Evolutionary conservation across 2,113 vertebrate genomes (phyloP).

Genomic region (Rhinopomastus cyanomelas): DNA sequence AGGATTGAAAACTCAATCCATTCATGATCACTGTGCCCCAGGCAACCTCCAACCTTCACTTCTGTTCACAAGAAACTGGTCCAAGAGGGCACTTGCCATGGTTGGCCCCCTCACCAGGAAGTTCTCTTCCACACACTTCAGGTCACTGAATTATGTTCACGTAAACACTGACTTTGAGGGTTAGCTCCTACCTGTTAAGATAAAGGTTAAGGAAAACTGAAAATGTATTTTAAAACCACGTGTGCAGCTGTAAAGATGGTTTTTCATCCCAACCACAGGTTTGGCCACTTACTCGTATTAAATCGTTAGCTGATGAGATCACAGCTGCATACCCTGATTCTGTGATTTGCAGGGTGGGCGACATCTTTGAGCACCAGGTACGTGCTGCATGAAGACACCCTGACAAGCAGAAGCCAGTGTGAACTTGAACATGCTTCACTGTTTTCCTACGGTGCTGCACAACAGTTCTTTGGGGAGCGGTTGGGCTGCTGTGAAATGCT

Average conservation of each 20-base stretch:
- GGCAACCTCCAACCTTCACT: no score
- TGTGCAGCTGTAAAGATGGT: background rate
- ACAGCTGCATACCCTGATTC: background rate
- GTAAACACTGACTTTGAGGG: background rate
- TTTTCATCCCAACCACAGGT: background rate
- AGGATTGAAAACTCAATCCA: no score
- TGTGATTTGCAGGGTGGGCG: no score
- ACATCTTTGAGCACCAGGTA: no score
- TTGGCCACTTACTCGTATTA: background rate
- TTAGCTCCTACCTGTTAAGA: background rate
- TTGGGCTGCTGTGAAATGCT: background rate
- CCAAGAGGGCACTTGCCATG: no score
- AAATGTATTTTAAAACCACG: background rate
- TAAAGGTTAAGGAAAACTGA: background rate
- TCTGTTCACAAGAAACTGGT: no score
- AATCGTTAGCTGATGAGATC: background rate
- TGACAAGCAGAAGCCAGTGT: background rate
- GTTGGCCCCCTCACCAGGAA: no score
- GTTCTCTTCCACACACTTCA: no score
- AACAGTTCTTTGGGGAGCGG: background rate
- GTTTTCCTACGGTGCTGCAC: background rate
- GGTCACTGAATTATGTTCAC: background rate
- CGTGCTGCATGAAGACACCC: no score
- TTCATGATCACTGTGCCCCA: no score
- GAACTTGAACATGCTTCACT: no score